A percentile compares a stretch with the other conserved stretches of the same genome.
Evolutionary conservation across 37 sponge, comb jelly and placozoan species (phyloP).

Genomic region (Agelas oroides): DNA sequence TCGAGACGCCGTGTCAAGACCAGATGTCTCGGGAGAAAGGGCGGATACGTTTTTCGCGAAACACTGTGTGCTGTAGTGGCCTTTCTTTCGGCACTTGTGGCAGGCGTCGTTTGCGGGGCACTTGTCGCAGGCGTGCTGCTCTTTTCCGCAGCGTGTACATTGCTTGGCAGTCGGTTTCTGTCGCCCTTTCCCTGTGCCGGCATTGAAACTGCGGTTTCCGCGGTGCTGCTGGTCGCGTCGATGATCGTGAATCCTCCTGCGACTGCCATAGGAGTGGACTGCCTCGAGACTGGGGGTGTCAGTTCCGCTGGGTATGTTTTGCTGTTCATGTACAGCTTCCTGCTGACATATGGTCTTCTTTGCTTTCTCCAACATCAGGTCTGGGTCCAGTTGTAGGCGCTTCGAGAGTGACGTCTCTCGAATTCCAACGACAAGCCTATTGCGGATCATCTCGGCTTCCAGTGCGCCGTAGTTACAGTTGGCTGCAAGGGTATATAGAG

Average conservation of each 20-base stretch:
- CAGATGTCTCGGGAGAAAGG: too few species aligned
- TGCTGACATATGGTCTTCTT: too few species aligned
- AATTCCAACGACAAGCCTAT: slow-evolving; percentile 31
- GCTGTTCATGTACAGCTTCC: too few species aligned
- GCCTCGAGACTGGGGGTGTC: slow-evolving; percentile 4
- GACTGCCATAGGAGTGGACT: background rate
- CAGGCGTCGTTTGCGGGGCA: background rate
- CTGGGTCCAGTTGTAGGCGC: slow-evolving; percentile 26
- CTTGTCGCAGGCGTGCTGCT: too few species aligned
- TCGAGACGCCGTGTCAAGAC: slow-evolving; percentile 7
- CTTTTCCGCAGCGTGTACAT: slow-evolving; percentile 20
- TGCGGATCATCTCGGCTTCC: slow-evolving; percentile 27
- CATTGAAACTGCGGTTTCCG: background rate
- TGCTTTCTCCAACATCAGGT: too few species aligned
- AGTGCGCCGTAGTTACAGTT: slow-evolving; percentile 30
- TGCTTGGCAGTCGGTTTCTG: background rate
- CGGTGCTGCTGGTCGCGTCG: too few species aligned
- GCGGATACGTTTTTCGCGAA: background rate
- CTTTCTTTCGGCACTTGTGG: background rate
- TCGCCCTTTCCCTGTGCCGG: background rate
- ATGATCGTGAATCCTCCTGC: background rate
- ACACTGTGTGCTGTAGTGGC: slow-evolving; percentile 29
- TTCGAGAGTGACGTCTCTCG: slow-evolving; percentile 5
- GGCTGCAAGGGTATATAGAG: slow-evolving; percentile 20
- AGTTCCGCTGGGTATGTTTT: background rate